Evolutionary conservation across 2,797 vertebrate species (phyloP).

Genomic region (Manis crassicaudata): DNA sequence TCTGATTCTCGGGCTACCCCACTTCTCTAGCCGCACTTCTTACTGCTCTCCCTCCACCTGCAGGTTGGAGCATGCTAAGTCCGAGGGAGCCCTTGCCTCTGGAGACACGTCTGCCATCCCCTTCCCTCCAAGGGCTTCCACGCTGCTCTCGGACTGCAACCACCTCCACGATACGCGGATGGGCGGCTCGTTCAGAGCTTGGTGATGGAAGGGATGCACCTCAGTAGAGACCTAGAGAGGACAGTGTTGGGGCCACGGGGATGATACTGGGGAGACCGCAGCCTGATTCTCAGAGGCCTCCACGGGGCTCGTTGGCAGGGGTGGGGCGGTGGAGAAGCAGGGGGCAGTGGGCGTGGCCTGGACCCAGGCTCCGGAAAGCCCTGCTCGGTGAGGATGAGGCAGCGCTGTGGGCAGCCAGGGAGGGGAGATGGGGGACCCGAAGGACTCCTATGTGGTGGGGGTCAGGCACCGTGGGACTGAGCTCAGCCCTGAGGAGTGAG

Average conservation of each 20-base stretch:
- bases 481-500: background rate
- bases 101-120: background rate
- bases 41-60: background rate
- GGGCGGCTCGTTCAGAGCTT: background rate
- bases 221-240: background rate
- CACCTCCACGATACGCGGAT: background rate
- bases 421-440: fast-evolving
- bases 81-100: background rate
- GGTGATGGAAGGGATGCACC: background rate
- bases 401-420: background rate
- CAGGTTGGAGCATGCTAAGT: background rate
- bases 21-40: background rate
- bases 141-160: background rate
- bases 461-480: background rate
- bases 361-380: background rate
- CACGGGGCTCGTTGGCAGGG: background rate
- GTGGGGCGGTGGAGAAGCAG: background rate
- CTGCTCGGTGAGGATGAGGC: background rate
- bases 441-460: no score
- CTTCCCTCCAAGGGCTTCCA: no score
- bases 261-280: background rate
- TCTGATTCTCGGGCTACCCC: background rate
- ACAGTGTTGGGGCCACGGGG: background rate
- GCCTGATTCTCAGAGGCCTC: background rate
- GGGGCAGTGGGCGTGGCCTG: background rate